Conservation (phyloP, 2,113 vertebrate species). For the Otolemur garnettii region DNA sequence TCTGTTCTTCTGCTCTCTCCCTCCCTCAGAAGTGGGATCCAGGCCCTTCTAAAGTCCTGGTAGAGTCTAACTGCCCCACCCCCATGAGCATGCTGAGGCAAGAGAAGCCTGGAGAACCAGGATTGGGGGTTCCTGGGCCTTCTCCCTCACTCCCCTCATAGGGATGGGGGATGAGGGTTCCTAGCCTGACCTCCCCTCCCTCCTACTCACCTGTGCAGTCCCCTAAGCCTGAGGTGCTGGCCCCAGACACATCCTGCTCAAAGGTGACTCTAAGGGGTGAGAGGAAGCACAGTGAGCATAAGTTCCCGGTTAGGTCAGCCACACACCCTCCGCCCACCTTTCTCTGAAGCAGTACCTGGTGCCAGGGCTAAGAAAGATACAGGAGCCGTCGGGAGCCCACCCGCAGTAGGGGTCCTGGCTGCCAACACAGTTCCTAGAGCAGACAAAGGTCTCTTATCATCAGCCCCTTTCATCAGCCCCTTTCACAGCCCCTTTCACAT, state of each 20-base stretch:
- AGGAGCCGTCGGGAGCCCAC: constrained; percentile 95
- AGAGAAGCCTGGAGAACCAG: neutral
- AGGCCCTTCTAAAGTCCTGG: neutral
- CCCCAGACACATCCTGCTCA: constrained; percentile 94
- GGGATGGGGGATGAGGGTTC: neutral
- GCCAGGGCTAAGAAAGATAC: constrained; percentile 93
- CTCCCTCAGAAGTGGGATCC: too few relatives aligned
- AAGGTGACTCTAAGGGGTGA: constrained; percentile 89
- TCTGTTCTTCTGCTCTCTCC: neutral
- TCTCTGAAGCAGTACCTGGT: constrained; percentile 89
- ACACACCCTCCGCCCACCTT: rapidly evolving
- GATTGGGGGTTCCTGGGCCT: neutral
- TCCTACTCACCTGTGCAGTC: constrained; percentile 95
- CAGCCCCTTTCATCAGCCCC: rapidly evolving
- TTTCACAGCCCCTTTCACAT: rapidly evolving
- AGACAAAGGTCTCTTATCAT: rapidly evolving
- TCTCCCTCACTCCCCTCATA: rapidly evolving
- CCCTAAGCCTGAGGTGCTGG: constrained; percentile 94
- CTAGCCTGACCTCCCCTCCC: neutral
- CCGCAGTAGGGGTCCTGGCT: constrained; percentile 97
- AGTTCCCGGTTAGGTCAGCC: rapidly evolving
- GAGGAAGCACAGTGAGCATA: neutral
- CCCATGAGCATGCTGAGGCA: neutral
- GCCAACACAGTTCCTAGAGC: constrained; percentile 93
- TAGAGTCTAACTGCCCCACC: neutral